Percentiles rank a stretch among this genome's conserved stretches.
These are phyloP conservation scores for Drosophila mimica DNA, from an alignment of 2,888 invertebrate species.

Conservation along the genomic window DNA sequence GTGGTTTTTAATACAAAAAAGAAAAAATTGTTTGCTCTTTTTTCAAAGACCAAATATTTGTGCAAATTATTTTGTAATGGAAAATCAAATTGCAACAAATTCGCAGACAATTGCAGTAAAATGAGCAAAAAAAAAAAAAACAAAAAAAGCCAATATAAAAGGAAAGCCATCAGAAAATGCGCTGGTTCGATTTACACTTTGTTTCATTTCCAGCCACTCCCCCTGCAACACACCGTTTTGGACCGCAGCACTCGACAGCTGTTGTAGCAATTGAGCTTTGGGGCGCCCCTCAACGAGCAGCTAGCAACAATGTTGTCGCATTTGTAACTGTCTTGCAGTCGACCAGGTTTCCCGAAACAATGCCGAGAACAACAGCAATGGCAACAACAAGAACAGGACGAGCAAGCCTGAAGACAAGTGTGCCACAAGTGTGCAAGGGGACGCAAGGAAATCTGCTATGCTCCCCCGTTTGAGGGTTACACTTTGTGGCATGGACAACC, in stretches of 20 bases:
- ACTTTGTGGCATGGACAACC: slow-evolving; percentile 47
- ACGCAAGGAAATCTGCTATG: slow-evolving; percentile 1
- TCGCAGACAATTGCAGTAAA: slow-evolving; percentile 76
- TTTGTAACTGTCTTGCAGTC: slow-evolving; percentile 76
- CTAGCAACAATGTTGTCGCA: slow-evolving; percentile 76
- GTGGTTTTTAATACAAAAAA: neutral
- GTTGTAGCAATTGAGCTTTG: slow-evolving; percentile 55
- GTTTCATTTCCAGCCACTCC: neutral
- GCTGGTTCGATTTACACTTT: slow-evolving; percentile 67
- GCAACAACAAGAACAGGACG: slow-evolving; percentile 13
- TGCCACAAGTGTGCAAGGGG: slow-evolving; percentile 39
- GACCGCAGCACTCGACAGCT: slow-evolving; percentile 51
- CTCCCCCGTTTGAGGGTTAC: neutral
- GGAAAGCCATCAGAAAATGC: slow-evolving; percentile 70
- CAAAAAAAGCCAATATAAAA: slow-evolving; percentile 48
- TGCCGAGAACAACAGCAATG: slow-evolving; percentile 41
- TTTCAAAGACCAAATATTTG: slow-evolving; percentile 47
- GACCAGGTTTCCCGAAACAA: slow-evolving; percentile 55
- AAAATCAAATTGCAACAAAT: slow-evolving; percentile 77
- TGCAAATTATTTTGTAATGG: slow-evolving; percentile 74
- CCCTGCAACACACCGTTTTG: slow-evolving; percentile 7
- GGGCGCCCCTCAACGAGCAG: slow-evolving; percentile 31
- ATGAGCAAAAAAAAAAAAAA: slow-evolving; percentile 46
- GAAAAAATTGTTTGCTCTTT: slow-evolving; percentile 4
- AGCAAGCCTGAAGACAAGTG: slow-evolving; percentile 48